Conservation (phyloP, 2,797 vertebrate species). For the Molossus molossus region DNA sequence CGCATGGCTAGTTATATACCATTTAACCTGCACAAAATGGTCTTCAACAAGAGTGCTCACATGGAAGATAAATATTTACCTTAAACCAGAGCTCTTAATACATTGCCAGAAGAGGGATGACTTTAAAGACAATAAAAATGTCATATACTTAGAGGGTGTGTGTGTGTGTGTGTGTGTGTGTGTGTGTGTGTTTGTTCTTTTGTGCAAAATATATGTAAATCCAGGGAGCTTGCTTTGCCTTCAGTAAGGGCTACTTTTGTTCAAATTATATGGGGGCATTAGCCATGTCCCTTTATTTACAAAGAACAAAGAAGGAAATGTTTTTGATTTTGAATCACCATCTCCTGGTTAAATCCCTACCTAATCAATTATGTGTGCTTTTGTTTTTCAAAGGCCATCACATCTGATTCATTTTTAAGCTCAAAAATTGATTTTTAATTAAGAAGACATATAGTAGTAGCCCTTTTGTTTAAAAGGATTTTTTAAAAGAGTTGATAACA, state of each 20-base stretch:
- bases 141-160: constrained; percentile 80
- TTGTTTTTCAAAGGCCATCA: constrained; percentile 82
- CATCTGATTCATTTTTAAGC: constrained; percentile 82
- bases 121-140: constrained; percentile 85
- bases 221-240: background rate
- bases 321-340: constrained; percentile 22
- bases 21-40: background rate
- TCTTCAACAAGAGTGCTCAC: background rate
- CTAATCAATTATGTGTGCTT: constrained; percentile 70
- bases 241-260: background rate
- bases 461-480: background rate
- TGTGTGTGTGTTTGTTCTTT: constrained; percentile 82
- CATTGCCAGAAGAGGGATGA: constrained; percentile 72
- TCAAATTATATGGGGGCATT: background rate
- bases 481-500: background rate
- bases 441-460: constrained; percentile 27
- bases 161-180: constrained; percentile 16
- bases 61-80: constrained; percentile 71
- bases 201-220: constrained; percentile 80
- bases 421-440: constrained; percentile 86
- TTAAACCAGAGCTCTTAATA: constrained; percentile 77
- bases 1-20: background rate
- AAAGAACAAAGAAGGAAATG: constrained; percentile 66
- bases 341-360: constrained; percentile 59
- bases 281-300: constrained; percentile 45